Base-by-base conservation (phyloP, 2,888 invertebrate genomes). In the Argyra leucocephala region DNA sequence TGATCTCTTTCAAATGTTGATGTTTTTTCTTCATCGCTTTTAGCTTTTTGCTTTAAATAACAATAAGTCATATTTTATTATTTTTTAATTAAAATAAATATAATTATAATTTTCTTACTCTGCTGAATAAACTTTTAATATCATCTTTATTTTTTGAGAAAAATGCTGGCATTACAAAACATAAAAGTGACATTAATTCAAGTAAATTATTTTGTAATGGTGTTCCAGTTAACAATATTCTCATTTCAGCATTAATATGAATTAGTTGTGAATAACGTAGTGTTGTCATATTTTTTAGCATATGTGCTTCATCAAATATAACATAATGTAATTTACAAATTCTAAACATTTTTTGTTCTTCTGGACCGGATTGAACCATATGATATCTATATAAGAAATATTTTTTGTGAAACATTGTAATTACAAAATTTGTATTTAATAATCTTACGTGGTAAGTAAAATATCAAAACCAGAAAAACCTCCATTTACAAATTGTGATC, bases 231-330 rank as follows among this genome's bases (percentile, higher is more conserved):
- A 98, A 80, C 15, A 98, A 82, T 48, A 97, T 86, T 37, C 96
- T 85, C 77, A 90, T 88, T 73, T 88, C 86, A 0, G 95, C 92
- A 88, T 88, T 91, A 64, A 96, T 91, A 73, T 89, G 87, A 73
- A 94, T 89, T 65, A 97, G 82, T 77, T 92, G 90, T 72, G 92
- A 88, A 74, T 93, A 97, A 71, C 97, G 83, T 73, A 89, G 88
- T 0, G 96, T 94, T 65, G 90, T 87, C 95, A 97, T 97, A 76
- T 97, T 98, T 78, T 98, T 98, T 48, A 98, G 82, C 95, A 97
- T 96, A 76, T 98, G 97, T 1, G 96, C 96, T 76, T 98, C 98
- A 77, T 98, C 98, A 76, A 96, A 96, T 23, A 98, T 84, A 0
- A 96, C 93, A 76, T 96, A 97, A 76, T 95, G 89, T 78, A 96